Evolutionary conservation across 2,888 invertebrate genomes (phyloP), one percentile per base, ranked within the genome.

Genomic region (Sericinus montela): DNA sequence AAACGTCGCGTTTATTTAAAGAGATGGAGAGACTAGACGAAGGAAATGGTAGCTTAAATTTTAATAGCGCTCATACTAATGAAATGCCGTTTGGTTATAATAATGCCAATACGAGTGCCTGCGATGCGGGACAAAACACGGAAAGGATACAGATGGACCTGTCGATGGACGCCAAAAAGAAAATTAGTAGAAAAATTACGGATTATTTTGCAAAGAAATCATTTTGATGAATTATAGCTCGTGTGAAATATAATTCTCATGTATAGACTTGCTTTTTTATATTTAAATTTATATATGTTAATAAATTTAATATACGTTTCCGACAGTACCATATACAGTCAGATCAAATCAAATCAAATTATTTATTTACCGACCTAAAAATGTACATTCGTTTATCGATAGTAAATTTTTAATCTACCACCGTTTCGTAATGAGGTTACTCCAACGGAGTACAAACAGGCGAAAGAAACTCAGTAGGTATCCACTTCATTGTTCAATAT

Each of bases 151-250:
- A 53, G 16, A 50, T 61, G 5, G 74, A 75, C 4, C 48, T 75
- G 0, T 52, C 71, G 0, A 53, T 70, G 3, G 78, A 80, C 29
- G 54, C 67, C 0, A 85, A 84, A 56, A 85, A 74, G 59, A 80
- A 66, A 56, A 65, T 79, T 6, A 63, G 69, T 7, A 78, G 61
- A 45, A 85, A 83, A 72, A 88, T 88, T 16, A 86, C 88, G 0
- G 85, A 87, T 60, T 87, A 84, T 57, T 88, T 86, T 52, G 65
- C 69, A 52, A 84, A 78, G 59, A 82, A 78, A 56, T 52, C 71
- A 1, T 59, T 59, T 58, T 76, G 68, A 75, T 65, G 39, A 46
- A 42, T 52, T 11, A 38, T 38, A 34, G 16, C 51, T 48, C n/a
- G n/a, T 29, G 32, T 50, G 35, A 53, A 55, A 25, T 48, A 41